Conservation (phyloP, 2,113 vertebrate species). For the Chaetodon auriga region DNA sequence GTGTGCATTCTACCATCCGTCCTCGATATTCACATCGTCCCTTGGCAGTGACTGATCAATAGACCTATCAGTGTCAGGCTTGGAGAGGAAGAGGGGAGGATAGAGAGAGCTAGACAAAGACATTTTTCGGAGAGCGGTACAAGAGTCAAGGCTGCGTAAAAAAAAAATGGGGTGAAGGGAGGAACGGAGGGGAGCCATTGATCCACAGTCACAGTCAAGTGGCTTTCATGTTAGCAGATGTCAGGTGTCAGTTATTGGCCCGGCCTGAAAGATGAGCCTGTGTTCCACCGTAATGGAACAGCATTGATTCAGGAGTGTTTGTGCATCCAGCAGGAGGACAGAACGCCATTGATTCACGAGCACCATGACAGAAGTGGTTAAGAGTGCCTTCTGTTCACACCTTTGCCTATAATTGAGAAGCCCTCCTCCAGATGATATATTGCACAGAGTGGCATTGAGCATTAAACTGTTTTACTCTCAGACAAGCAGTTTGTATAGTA, state of each 20-base stretch:
- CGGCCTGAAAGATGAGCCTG: slow-evolving; percentile 80
- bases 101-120: slow-evolving; percentile 52
- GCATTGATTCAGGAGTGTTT: slow-evolving; percentile 79
- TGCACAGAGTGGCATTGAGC: slow-evolving; percentile 41
- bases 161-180: slow-evolving; percentile 34
- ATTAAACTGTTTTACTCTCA: slow-evolving; percentile 38
- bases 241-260: slow-evolving; percentile 79
- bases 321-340: slow-evolving; percentile 66
- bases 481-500: not conserved
- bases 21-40: slow-evolving; percentile 49
- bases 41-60: slow-evolving; percentile 65
- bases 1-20: slow-evolving; percentile 30
- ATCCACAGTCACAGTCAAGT: slow-evolving; percentile 77
- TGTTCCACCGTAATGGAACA: slow-evolving; percentile 77
- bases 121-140: slow-evolving; percentile 34
- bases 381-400: slow-evolving; percentile 69
- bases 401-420: slow-evolving; percentile 56
- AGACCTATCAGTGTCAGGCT: slow-evolving; percentile 61
- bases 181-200: slow-evolving; percentile 60
- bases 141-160: slow-evolving; percentile 59
- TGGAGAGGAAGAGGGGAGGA: slow-evolving; percentile 21
- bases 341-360: slow-evolving; percentile 75
- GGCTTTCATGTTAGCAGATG: slow-evolving; percentile 82
- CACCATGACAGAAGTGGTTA: slow-evolving; percentile 71
- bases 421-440: slow-evolving; percentile 46